Evolutionary conservation across 2,888 invertebrate species (phyloP), one percentile per base, ranked within the genome.

Genomic region (Aphidoletes aphidimyza): DNA sequence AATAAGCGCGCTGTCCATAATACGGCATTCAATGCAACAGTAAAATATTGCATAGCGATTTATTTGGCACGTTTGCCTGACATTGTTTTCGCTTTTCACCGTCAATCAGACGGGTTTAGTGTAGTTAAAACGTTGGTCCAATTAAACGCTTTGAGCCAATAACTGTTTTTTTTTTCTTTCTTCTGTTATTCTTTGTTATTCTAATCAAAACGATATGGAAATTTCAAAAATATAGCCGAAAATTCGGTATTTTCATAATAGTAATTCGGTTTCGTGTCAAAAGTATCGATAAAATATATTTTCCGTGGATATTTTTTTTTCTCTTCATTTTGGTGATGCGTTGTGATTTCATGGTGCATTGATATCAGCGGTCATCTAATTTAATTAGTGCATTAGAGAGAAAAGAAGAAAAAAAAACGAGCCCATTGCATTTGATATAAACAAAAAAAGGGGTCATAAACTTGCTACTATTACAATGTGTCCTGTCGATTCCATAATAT

Each of bases 1-100:
- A 36, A 69, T 17, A 69, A 22, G 14, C 34, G 59, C n/a, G 26
- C 54, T 22, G 6, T 78, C 14, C 14, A 37, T 81, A 37, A 6
- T 37, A n/a, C 9, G 37, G 36, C 36, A 36, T 6, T 78, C 9
- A 36, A 19, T 81, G 81, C 81, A 81, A 81, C 81, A 22, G 81
- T 37, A 78, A 78, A n/a, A n/a, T n/a, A 36, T 30, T 47, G 36
- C 34, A 78, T 36, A 78, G 8, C 6, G 17, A 3, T 47, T 9
- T 47, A 47, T 47, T n/a, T 47, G 19, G 36, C 78, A 37, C 36
- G 37, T 22, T 37, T 36, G 37, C 37, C 17, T 22, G 81, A 81
- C 81, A 81, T 81, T 81, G 81, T 81, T 81, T 81, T 81, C 81
- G 37, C n/a, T 81, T 81, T 81, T 11, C 19, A 37, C 22, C 81